A percentile compares a stretch with the other conserved stretches of the same genome.
Evolutionary conservation across 2,888 invertebrate species (phyloP).

Genomic region (Dryadula phaetusa): DNA sequence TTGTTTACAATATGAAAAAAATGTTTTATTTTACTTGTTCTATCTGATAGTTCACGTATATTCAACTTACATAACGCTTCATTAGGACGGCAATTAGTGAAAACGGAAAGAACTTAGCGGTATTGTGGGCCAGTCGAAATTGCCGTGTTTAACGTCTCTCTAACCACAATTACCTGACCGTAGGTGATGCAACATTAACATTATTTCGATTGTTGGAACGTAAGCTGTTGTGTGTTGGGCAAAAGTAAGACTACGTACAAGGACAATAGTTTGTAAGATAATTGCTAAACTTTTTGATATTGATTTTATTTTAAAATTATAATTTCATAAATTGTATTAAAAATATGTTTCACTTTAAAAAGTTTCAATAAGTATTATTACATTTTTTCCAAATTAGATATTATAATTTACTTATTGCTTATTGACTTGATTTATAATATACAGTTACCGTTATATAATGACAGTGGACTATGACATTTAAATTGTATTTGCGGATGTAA

Average conservation of each 20-base stretch:
- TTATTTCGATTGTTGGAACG: constrained; percentile 48
- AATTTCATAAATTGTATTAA: neutral
- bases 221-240: constrained; percentile 38
- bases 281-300: constrained; percentile 26
- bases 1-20: neutral
- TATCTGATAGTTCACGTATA: neutral
- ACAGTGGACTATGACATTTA: neutral
- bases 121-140: constrained; percentile 35
- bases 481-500: constrained; percentile 24
- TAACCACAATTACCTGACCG: constrained; percentile 47
- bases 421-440: neutral
- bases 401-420: neutral
- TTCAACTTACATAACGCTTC: constrained; percentile 21
- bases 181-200: constrained; percentile 46
- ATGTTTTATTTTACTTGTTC: neutral
- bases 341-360: too few relatives aligned
- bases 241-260: constrained; percentile 38
- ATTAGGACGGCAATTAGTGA: constrained; percentile 27
- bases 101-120: constrained; percentile 31
- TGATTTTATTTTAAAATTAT: neutral
- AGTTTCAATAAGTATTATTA: too few relatives aligned
- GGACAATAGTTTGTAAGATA: constrained; percentile 31
- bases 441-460: neutral
- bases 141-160: constrained; percentile 38
- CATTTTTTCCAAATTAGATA: too few relatives aligned